Evolutionary conservation across 1,140 invertebrate genomes (phyloP).

Genomic region (Drosophila paulistorum): DNA sequence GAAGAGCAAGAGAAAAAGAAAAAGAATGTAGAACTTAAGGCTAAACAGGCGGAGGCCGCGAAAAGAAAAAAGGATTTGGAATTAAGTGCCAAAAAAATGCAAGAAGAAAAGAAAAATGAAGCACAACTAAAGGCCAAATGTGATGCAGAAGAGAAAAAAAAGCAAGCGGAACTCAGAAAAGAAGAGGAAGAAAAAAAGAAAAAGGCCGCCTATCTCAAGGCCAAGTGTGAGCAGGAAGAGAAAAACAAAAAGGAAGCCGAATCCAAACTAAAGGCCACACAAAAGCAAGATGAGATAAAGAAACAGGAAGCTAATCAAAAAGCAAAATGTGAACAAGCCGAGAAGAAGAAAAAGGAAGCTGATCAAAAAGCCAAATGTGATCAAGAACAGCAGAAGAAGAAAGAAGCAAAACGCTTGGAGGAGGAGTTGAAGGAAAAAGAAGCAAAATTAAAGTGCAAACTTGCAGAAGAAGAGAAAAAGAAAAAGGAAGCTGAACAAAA

Average conservation of each 20-base stretch:
- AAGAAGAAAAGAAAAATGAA: background rate
- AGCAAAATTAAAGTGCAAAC: background rate
- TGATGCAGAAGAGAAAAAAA: background rate
- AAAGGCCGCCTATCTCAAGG: background rate
- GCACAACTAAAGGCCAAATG: constrained; percentile 6
- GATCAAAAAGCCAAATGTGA: background rate
- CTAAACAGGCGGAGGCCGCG: background rate
- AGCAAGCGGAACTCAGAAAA: background rate
- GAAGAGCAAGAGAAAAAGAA: background rate
- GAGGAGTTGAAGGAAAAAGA: constrained; percentile 4
- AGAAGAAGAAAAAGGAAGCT: background rate
- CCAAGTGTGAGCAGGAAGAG: background rate
- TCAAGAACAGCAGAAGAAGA: constrained; percentile 9
- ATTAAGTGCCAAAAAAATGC: background rate
- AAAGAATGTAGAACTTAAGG: constrained; percentile 1
- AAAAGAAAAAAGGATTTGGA: constrained; percentile 8
- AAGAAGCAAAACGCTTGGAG: background rate
- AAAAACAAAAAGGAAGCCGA: constrained; percentile 16
- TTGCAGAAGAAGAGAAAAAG: background rate
- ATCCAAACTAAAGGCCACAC: background rate
- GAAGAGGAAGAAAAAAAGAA: constrained; percentile 19
- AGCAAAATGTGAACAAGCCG: background rate
- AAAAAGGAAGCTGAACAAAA: constrained; percentile 6
- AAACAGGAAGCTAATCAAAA: background rate
- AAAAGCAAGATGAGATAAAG: background rate